A percentile compares a stretch with the other conserved stretches of the same genome.
phyloP scores from a whole-genome alignment of 1,140 invertebrate species.

The Ceratina calcarata region DNA sequence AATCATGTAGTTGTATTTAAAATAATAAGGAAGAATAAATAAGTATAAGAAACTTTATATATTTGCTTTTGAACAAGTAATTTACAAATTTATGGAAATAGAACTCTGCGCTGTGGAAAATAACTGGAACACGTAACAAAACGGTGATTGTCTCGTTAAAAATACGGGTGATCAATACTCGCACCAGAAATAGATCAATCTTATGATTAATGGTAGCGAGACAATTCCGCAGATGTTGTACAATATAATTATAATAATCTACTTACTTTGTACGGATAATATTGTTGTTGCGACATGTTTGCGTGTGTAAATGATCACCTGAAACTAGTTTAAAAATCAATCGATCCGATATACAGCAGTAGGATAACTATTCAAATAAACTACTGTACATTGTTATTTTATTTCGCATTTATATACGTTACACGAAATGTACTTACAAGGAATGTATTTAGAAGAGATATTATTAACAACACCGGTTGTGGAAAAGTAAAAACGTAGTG shows the following conservation, averaged over 20 bases:
- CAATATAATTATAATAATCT: conserved; percentile 14
- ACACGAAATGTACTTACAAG: neutral
- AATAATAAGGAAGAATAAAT: too few species aligned
- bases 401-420: neutral
- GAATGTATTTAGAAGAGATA: neutral
- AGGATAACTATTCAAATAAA: too few species aligned
- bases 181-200: conserved; percentile 42
- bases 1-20: too few species aligned
- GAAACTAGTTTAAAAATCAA: neutral
- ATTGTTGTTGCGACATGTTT: conserved; percentile 74
- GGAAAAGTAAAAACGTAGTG: neutral
- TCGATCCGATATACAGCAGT: neutral
- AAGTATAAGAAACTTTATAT: too few species aligned
- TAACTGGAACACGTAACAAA: neutral
- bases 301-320: neutral
- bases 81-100: neutral
- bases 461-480: neutral
- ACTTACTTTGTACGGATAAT: conserved; percentile 75
- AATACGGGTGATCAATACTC: conserved; percentile 52
- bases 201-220: conserved; percentile 1
- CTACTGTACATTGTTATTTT: too few species aligned
- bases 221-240: neutral
- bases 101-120: neutral
- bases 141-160: conserved; percentile 38
- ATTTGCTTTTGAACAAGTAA: neutral